A percentile compares a stretch with the other conserved stretches of the same genome.
Conservation (phyloP, 2,888 invertebrate genomes). For the Ectemnius continuus region DNA sequence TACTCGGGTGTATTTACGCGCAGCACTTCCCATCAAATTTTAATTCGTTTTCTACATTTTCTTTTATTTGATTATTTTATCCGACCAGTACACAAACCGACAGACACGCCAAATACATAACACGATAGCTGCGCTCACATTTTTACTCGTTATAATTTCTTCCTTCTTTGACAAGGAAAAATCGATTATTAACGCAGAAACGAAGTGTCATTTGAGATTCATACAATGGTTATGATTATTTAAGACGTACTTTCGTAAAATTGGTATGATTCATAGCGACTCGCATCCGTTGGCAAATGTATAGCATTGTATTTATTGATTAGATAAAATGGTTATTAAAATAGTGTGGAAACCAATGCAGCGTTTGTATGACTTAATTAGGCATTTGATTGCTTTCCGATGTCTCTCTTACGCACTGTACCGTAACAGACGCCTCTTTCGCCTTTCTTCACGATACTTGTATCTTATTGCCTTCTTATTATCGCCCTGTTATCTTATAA, state of each 20-base stretch:
- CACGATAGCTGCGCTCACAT: conserved; percentile 43
- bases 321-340: conserved; percentile 58
- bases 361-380: conserved; percentile 49
- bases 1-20: no score
- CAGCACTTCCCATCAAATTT: neutral
- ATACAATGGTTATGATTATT: conserved; percentile 44
- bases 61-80: conserved; percentile 13
- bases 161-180: conserved; percentile 40
- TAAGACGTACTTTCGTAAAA: conserved; percentile 47
- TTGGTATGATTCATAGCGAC: conserved; percentile 45
- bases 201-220: conserved; percentile 36
- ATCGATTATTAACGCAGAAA: conserved; percentile 24
- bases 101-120: conserved; percentile 2
- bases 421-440: neutral
- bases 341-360: conserved; percentile 51
- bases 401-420: conserved; percentile 35
- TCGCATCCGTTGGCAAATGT: conserved; percentile 50
- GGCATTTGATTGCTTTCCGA: conserved; percentile 35
- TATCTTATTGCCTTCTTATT: neutral
- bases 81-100: neutral
- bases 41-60: conserved; percentile 10
- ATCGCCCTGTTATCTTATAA: neutral
- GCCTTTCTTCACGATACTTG: neutral
- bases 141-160: conserved; percentile 38
- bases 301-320: conserved; percentile 61